Evolutionary conservation across 2,797 vertebrate genomes (phyloP), one percentile per base, ranked within the genome.

Genomic region (Gouania willdenowi): DNA sequence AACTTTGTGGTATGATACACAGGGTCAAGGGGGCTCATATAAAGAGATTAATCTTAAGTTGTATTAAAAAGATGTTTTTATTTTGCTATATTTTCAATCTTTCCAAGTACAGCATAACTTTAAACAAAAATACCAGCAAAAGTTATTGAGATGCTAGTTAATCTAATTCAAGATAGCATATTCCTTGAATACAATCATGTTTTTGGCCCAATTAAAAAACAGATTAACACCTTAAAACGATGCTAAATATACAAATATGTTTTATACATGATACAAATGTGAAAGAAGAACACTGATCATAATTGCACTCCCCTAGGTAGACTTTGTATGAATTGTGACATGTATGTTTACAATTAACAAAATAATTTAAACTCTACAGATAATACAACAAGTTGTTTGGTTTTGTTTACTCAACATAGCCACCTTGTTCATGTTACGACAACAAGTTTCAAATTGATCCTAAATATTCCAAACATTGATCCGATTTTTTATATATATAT

Each of bases 151-250:
- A 63, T 69, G 56, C 12, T 32, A 21, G 48, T 55, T 60, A 55
- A 71, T 69, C 52, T 51, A 0, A 41, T 36, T 44, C 28, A 5
- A 7, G 24, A 22, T 24, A 3, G 37, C 27, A 79, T 79, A 83
- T 80, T 82, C 69, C 33, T 60, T 79, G 59, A 80, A 82, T 76
- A 80, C 55, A 77, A 71, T 75, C 41, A 71, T 21, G 8, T 1
- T 14, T 43, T 67, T 1, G n/a, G n/a, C n/a, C n/a, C n/a, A 54
- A 74, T 79, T 58, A 59, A 6, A 66, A 67, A 71, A 71, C 63
- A 4, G 26, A 26, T 34, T 28, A 50, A 77, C 80, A 84, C 53
- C 70, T 66, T 77, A 77, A 80, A 83, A 80, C 27, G 51, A 75
- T 84, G 76, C 46, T 55, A 17, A 50, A 8, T 9, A 53, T 30